These are phyloP conservation scores for Stenotaenia linearis DNA, from an alignment of 2,888 invertebrate species.

Conservation along the genomic window DNA sequence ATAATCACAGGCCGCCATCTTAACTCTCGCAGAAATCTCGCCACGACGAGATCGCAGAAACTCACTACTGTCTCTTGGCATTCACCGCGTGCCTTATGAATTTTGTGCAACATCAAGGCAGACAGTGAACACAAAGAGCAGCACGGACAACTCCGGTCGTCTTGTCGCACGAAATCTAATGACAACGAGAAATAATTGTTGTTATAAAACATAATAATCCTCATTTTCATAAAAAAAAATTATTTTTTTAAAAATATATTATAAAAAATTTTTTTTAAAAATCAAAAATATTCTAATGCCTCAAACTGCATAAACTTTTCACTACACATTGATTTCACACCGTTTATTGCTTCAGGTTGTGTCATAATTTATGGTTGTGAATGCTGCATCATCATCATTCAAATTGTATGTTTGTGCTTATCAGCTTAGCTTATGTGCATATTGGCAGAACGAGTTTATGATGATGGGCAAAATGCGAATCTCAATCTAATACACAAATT, in stretches of 20 bases:
- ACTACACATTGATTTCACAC: background rate
- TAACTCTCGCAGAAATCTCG: background rate
- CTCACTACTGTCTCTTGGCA: slow-evolving; percentile 81
- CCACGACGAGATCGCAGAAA: background rate
- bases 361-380: background rate
- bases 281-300: background rate
- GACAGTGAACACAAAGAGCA: slow-evolving; percentile 37
- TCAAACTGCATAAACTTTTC: background rate
- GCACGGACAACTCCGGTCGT: slow-evolving; percentile 5
- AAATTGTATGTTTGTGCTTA: slow-evolving; percentile 12
- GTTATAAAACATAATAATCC: background rate
- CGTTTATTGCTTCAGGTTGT: background rate
- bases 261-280: too few species aligned
- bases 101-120: slow-evolving; percentile 74
- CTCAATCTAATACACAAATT: background rate
- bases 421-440: slow-evolving; percentile 2
- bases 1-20: background rate
- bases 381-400: slow-evolving; percentile 8
- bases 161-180: background rate
- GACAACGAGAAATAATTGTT: background rate
- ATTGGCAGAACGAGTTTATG: slow-evolving; percentile 7
- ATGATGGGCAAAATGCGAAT: background rate
- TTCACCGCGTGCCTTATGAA: slow-evolving; percentile 99
- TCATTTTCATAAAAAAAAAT: background rate
- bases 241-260: too few species aligned